Evolutionary conservation across 1,140 invertebrate species (phyloP), one percentile per base, ranked within the genome.

Genomic region (Popillia japonica): DNA sequence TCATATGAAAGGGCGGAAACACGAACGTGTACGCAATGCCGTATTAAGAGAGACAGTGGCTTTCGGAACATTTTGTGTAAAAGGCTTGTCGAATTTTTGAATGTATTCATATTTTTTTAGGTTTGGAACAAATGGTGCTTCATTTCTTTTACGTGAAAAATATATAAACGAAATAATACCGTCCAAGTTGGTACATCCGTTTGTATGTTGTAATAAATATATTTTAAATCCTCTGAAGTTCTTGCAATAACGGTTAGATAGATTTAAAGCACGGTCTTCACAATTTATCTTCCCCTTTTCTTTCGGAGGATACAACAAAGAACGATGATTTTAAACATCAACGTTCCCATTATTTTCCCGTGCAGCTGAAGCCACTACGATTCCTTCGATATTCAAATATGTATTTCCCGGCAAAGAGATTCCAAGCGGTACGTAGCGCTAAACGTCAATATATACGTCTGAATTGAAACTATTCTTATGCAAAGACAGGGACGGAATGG

Each of bases 401-500:
- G 79, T 78, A 77, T 79, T 81, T 77, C 77, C 27, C 79, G 79
- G 79, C 79, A 76, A 81, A 80, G 55, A 76, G 81, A 80, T 80
- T 83, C 81, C 82, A 79, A 83, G 82, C 79, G 82, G 2, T 34
- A 4, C 81, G 78, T 79, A 81, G 79, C 79, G 81, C 80, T 81
- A 79, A 79, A 77, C 79, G 76, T 79, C 77, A 78, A 79, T 79
- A 79, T 81, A 79, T 79, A 79, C 80, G 72, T 48, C 81, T 80
- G 78, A 78, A 82, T 81, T 81, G 79, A 77, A 80, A 77, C 79
- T 78, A 83, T 83, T 83, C 81, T 82, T 82, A 83, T 83, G 82
- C 82, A 83, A 82, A 83, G 82, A 83, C 82, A 82, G 82, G 80
- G 79, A 82, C 80, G 79, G 81, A 83, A 83, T 78, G 81, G 80